A percentile compares a stretch with the other conserved stretches of the same genome.
phyloP scores from a whole-genome alignment of 2,888 invertebrate genomes.

The Parnassius mnemosyne region DNA sequence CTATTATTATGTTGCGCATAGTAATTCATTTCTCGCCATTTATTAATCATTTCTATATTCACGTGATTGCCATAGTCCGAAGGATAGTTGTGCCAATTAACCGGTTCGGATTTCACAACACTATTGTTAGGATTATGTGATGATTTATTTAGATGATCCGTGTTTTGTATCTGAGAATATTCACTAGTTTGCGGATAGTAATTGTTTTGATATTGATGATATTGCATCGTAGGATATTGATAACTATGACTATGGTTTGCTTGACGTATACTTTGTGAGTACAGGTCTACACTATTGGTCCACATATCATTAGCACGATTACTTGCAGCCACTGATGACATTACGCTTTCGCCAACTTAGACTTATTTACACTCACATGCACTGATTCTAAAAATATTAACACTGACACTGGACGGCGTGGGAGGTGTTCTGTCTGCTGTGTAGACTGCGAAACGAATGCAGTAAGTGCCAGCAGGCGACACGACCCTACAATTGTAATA shows the following conservation, averaged over 20 bases:
- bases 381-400: constrained; percentile 43
- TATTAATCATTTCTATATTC: constrained; percentile 58
- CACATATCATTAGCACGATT: constrained; percentile 71
- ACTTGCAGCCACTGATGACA: constrained; percentile 62
- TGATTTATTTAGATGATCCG: constrained; percentile 48
- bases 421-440: constrained; percentile 63
- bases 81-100: constrained; percentile 57
- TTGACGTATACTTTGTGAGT: constrained; percentile 54
- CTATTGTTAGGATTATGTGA: constrained; percentile 41
- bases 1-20: constrained; percentile 55
- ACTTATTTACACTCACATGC: constrained; percentile 46
- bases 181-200: constrained; percentile 52
- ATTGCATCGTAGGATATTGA: constrained; percentile 49
- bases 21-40: constrained; percentile 64
- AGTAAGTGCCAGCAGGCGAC: constrained; percentile 67
- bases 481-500: constrained; percentile 78
- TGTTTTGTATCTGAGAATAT: constrained; percentile 46
- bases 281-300: constrained; percentile 60
- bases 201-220: constrained; percentile 57
- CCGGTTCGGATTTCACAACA: constrained; percentile 60
- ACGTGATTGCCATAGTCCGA: constrained; percentile 44
- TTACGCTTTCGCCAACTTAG: constrained; percentile 34
- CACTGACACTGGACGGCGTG: constrained; percentile 60
- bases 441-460: constrained; percentile 76
- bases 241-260: constrained; percentile 52